Percentiles rank a stretch among this genome's conserved stretches.
Evolutionary conservation across 2,113 vertebrate genomes (phyloP).

Genomic region (Vireo altiloquus): DNA sequence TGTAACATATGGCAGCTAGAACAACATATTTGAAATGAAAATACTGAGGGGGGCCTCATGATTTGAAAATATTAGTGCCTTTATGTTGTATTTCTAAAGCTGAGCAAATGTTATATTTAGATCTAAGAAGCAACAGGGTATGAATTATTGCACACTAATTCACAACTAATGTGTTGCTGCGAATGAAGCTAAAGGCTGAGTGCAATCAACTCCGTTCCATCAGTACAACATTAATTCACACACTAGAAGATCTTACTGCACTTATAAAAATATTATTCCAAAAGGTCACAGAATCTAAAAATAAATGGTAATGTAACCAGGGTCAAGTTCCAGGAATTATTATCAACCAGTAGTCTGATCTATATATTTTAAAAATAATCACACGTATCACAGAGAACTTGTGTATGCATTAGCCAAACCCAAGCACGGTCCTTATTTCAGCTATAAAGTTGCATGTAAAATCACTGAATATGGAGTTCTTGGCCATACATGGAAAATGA

Average conservation of each 20-base stretch:
- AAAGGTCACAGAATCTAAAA: slow-evolving; percentile 66
- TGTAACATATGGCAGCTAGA: slow-evolving; percentile 57
- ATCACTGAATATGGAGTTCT: background rate
- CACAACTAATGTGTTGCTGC: slow-evolving; percentile 68
- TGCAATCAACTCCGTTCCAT: slow-evolving; percentile 67
- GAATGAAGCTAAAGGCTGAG: slow-evolving; percentile 69
- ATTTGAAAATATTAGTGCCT: slow-evolving; percentile 73
- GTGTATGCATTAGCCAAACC: background rate
- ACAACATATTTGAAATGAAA: slow-evolving; percentile 67
- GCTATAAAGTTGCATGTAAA: background rate
- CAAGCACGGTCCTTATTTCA: background rate
- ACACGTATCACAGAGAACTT: background rate
- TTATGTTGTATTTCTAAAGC: slow-evolving; percentile 70
- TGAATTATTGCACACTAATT: slow-evolving; percentile 77
- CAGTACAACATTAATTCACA: slow-evolving; percentile 72
- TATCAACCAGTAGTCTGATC: background rate
- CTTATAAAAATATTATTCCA: slow-evolving; percentile 69
- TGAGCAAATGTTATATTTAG: slow-evolving; percentile 76
- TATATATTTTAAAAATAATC: background rate
- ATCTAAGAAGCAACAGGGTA: slow-evolving; percentile 68
- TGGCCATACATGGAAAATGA: background rate
- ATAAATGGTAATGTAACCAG: slow-evolving; percentile 59
- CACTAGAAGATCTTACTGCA: slow-evolving; percentile 57
- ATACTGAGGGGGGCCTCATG: slow-evolving; percentile 44
- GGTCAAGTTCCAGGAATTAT: slow-evolving; percentile 32